phyloP scores from a whole-genome alignment of 1,140 invertebrate species.

The Aphaenogaster floridana region DNA sequence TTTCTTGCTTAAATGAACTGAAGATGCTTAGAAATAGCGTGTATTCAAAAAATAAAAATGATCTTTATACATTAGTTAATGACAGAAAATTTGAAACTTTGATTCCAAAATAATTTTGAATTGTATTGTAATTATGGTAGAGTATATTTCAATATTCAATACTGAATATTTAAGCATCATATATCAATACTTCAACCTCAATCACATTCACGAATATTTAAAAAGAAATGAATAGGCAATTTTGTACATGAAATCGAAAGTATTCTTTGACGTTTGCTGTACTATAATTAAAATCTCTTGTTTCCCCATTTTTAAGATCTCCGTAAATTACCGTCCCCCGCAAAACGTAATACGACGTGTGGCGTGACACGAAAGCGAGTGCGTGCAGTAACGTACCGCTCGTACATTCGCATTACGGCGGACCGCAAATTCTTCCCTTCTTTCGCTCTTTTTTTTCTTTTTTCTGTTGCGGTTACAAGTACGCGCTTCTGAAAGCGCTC shows the following conservation, averaged over 20 bases:
- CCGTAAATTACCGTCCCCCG: not conserved
- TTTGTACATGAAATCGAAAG: not conserved
- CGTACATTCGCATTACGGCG: slow-evolving; percentile 36
- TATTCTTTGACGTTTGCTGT: not conserved
- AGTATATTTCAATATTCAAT: not conserved
- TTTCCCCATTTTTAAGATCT: not conserved
- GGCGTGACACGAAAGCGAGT: slow-evolving; percentile 32
- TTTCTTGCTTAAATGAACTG: not conserved
- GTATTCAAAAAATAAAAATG: not conserved
- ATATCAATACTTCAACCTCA: not conserved
- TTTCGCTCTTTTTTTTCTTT: slow-evolving; percentile 34
- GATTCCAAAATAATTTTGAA: not conserved
- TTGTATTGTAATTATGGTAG: not conserved
- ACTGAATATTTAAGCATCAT: not conserved
- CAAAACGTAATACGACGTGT: not conserved
- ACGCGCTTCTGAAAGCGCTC: slow-evolving; percentile 62
- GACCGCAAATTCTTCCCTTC: slow-evolving; percentile 36
- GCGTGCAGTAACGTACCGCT: slow-evolving; percentile 17
- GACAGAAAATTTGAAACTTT: not conserved
- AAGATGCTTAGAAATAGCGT: not conserved
- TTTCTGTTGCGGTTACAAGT: slow-evolving; percentile 32
- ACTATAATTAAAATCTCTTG: slow-evolving; percentile 36
- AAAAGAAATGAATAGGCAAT: not conserved
- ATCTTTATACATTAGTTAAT: not conserved
- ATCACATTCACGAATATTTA: not conserved